Evolutionary conservation across 2,888 invertebrate genomes (phyloP).

Genomic region (Brenthis hecate): DNA sequence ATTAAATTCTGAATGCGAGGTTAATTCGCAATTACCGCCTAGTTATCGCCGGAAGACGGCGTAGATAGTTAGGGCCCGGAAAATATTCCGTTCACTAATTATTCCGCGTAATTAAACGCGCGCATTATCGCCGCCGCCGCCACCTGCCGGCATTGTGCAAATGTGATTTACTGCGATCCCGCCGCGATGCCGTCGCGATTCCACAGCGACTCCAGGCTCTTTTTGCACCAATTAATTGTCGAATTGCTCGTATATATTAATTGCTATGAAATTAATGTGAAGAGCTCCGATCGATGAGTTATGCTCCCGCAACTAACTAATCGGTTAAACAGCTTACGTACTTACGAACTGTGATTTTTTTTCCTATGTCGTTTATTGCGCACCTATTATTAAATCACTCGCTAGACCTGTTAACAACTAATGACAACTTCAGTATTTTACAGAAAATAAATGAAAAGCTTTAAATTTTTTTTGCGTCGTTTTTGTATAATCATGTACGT

Average conservation of each 20-base stretch:
- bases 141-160: slow-evolving; percentile 80
- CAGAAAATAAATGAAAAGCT: neutral
- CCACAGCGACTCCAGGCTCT: slow-evolving; percentile 70
- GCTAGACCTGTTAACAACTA: neutral
- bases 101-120: slow-evolving; percentile 83
- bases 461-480: neutral
- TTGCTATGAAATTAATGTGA: slow-evolving; percentile 76
- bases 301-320: slow-evolving; percentile 44
- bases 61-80: slow-evolving; percentile 82
- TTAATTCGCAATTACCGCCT: slow-evolving; percentile 82
- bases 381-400: slow-evolving; percentile 15
- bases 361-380: slow-evolving; percentile 23
- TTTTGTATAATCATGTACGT: neutral
- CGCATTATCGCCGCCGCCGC: slow-evolving; percentile 80
- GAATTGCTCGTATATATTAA: slow-evolving; percentile 78
- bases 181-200: slow-evolving; percentile 72
- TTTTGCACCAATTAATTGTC: slow-evolving; percentile 81
- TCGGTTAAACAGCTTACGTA: slow-evolving; percentile 34
- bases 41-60: slow-evolving; percentile 81
- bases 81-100: slow-evolving; percentile 83
- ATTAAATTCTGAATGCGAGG: slow-evolving; percentile 80
- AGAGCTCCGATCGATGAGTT: slow-evolving; percentile 55
- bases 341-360: slow-evolving; percentile 31
- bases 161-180: slow-evolving; percentile 79
- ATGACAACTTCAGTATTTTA: neutral